These are phyloP conservation scores for Tinea trinotella DNA, from an alignment of 2,888 invertebrate genomes.

Conservation along the genomic window DNA sequence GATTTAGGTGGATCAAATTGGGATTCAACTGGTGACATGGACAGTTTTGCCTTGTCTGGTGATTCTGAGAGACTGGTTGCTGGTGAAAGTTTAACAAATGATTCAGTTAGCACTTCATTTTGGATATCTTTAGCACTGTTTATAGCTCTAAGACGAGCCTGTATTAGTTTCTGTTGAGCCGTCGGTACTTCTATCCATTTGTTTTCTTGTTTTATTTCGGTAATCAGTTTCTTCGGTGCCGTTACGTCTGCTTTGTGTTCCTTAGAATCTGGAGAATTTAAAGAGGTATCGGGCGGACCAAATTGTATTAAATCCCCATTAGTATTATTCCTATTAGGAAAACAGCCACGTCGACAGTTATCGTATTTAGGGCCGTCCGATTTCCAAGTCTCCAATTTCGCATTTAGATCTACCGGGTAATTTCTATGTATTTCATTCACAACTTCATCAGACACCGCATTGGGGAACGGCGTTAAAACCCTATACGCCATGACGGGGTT, in stretches of 20 bases:
- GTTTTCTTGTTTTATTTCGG: slow-evolving; percentile 30
- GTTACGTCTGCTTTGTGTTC: too few species aligned
- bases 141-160: slow-evolving; percentile 62
- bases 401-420: slow-evolving; percentile 58
- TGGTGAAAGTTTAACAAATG: slow-evolving; percentile 50
- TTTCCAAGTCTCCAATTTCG: slow-evolving; percentile 49
- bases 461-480: slow-evolving; percentile 78
- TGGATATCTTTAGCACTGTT: slow-evolving; percentile 50
- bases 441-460: slow-evolving; percentile 73
- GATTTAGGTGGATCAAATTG: slow-evolving; percentile 38
- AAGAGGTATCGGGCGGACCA: too few species aligned
- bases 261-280: too few species aligned
- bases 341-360: too few species aligned
- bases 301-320: slow-evolving; percentile 68
- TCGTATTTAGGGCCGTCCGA: slow-evolving; percentile 32
- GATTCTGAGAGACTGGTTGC: slow-evolving; percentile 25
- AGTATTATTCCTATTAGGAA: too few species aligned
- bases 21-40: slow-evolving; percentile 49
- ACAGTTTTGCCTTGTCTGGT: slow-evolving; percentile 36
- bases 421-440: slow-evolving; percentile 52
- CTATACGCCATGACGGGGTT: slow-evolving; percentile 74
- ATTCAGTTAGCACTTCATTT: slow-evolving; percentile 44
- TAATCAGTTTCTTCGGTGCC: too few species aligned
- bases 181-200: slow-evolving; percentile 64
- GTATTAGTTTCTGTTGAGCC: slow-evolving; percentile 57